Evolutionary conservation across 1,140 invertebrate species (phyloP), one percentile per base, ranked within the genome.

Genomic region (Chlorops oryzae): DNA sequence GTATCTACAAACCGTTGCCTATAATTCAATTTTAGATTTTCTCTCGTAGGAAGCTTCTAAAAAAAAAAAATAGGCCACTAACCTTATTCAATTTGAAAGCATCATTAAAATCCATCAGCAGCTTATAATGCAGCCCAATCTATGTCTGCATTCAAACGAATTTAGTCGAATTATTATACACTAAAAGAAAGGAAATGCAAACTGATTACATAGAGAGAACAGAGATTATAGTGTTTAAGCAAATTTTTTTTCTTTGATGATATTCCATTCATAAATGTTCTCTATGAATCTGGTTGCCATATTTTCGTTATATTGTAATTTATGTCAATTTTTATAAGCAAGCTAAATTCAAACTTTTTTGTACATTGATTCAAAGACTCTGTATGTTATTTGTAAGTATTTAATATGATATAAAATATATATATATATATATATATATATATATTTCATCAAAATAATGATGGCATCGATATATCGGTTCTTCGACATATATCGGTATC

Each of bases 381-480:
- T 32, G 7, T 32, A 32, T 32, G 27, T 13, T 7, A 9, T 6
- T 18, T 15, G n/a, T 9, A 32, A 32, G n/a, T n/a, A 32, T 9
- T 32, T 32, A 32, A 9, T 32, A 32, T 9, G 5, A 38, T 38
- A 38, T 38, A 15, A 38, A 6, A 38, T 9, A 38, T 38, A 15
- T 6, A 6, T 38, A n/a, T 38, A 38, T 6, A 38, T 15, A 6
- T n/a, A 6, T 15, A 15, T 6, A n/a, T 5, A 15, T 9, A n/a
- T 5, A 6, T 15, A 38, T 9, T 6, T 6, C 15, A 15, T 6
- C 15, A 38, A 6, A 38, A 6, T 38, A 6, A 18, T 9, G 45
- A 25, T 64, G 65, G 62, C 54, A 51, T 65, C 59, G 65, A 57
- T 62, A 62, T 39, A 62, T 12, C 5, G 56, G 55, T 56, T 54